A percentile compares a stretch with the other conserved stretches of the same genome.
Conservation (phyloP, 1,140 invertebrate species). For the Liolophura sinensis region DNA sequence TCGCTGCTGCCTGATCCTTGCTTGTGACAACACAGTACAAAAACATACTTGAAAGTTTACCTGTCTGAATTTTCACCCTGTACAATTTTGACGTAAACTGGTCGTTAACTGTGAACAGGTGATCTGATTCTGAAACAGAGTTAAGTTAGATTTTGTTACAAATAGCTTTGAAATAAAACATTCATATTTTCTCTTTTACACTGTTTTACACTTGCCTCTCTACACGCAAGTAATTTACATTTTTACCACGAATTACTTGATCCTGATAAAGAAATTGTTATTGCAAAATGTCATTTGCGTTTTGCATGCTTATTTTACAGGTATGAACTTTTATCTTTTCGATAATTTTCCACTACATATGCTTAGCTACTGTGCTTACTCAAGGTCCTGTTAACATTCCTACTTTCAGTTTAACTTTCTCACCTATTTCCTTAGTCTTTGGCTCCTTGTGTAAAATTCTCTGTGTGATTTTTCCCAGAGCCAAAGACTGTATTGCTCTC, state of each 20-base stretch:
- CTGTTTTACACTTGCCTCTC: neutral
- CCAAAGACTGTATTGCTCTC: constrained; percentile 92
- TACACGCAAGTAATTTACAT: too few relatives aligned
- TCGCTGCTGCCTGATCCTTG: too few relatives aligned
- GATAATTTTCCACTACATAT: neutral
- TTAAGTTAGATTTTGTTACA: constrained; percentile 3
- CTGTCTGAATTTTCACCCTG: constrained; percentile 74
- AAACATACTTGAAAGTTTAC: constrained; percentile 31
- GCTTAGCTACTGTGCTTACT: neutral
- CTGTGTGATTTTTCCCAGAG: constrained; percentile 91
- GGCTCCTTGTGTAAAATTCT: constrained; percentile 93
- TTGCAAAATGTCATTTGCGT: too few relatives aligned
- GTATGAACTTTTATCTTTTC: neutral
- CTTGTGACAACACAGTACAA: too few relatives aligned
- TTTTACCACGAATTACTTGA: too few relatives aligned
- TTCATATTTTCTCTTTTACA: neutral
- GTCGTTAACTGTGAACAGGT: constrained; percentile 96
- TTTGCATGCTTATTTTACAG: too few relatives aligned
- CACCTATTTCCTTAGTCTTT: constrained; percentile 89
- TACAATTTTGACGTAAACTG: constrained; percentile 97
- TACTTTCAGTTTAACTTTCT: constrained; percentile 4
- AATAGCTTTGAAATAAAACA: neutral
- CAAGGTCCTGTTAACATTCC: neutral
- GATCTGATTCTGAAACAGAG: constrained; percentile 71
- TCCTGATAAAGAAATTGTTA: too few relatives aligned